Evolutionary conservation across 2,888 invertebrate species (phyloP).

Genomic region (Melanargia galathea): DNA sequence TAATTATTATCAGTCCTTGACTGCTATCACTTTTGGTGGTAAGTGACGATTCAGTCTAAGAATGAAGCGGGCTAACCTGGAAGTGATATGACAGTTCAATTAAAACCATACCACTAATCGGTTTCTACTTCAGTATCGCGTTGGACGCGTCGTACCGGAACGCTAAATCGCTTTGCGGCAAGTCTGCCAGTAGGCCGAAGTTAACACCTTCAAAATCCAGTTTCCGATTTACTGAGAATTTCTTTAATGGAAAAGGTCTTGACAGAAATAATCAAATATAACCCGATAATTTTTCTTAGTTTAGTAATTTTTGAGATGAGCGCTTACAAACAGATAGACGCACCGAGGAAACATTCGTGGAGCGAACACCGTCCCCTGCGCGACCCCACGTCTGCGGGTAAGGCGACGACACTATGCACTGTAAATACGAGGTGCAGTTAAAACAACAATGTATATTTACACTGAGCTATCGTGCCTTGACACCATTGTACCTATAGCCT

Average conservation of each 20-base stretch:
- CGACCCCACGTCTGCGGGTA: not conserved
- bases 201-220: no score
- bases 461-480: constrained; percentile 22
- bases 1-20: not conserved
- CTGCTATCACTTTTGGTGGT: not conserved
- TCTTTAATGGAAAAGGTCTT: no score
- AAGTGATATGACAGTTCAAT: not conserved
- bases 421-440: constrained; percentile 13
- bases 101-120: not conserved
- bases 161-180: no score
- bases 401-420: not conserved
- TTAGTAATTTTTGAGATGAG: not conserved
- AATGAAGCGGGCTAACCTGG: not conserved
- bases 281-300: no score
- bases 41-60: not conserved
- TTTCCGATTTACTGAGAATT: no score
- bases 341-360: not conserved
- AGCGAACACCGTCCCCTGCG: not conserved
- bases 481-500: constrained; percentile 9
- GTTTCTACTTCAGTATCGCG: no score
- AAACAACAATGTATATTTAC: constrained; percentile 19
- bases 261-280: no score
- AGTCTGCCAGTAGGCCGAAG: no score
- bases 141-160: no score
- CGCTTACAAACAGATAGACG: no score